Conservation (phyloP, 1,140 invertebrate species). For the Scaptomyza hsui region DNA sequence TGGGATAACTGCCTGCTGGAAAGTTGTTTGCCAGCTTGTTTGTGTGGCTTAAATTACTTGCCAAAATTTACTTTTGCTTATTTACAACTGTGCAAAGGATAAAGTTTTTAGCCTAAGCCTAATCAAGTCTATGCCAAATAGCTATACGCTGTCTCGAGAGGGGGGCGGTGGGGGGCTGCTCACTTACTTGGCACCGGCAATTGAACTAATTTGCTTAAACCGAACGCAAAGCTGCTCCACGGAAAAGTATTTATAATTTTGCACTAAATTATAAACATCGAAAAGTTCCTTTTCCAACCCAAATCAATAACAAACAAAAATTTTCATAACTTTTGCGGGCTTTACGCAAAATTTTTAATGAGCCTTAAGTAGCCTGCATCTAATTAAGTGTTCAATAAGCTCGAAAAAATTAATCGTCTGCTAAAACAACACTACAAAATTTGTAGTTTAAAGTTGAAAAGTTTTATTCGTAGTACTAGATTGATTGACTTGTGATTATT, state of each 20-base stretch:
- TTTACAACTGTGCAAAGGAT: slow-evolving; percentile 82
- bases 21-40: slow-evolving; percentile 81
- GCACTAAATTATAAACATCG: slow-evolving; percentile 75
- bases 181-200: slow-evolving; percentile 50
- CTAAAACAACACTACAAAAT: slow-evolving; percentile 15
- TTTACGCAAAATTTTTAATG: slow-evolving; percentile 57
- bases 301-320: slow-evolving; percentile 53
- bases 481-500: slow-evolving; percentile 27
- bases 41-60: slow-evolving; percentile 82
- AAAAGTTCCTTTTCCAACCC: slow-evolving; percentile 51
- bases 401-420: slow-evolving; percentile 37
- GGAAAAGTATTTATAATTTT: slow-evolving; percentile 76
- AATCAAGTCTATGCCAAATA: slow-evolving; percentile 71
- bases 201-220: slow-evolving; percentile 82
- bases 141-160: background rate
- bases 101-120: slow-evolving; percentile 78
- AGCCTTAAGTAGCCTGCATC: slow-evolving; percentile 62
- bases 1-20: slow-evolving; percentile 33
- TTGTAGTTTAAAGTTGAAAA: slow-evolving; percentile 4
- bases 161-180: slow-evolving; percentile 25
- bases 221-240: slow-evolving; percentile 39
- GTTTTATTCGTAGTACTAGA: background rate
- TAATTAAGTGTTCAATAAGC: slow-evolving; percentile 68
- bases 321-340: slow-evolving; percentile 35
- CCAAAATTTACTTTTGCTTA: slow-evolving; percentile 82